Evolutionary conservation across 2,113 vertebrate species (phyloP).

Genomic region (Poeciliopsis turrubarensis): DNA sequence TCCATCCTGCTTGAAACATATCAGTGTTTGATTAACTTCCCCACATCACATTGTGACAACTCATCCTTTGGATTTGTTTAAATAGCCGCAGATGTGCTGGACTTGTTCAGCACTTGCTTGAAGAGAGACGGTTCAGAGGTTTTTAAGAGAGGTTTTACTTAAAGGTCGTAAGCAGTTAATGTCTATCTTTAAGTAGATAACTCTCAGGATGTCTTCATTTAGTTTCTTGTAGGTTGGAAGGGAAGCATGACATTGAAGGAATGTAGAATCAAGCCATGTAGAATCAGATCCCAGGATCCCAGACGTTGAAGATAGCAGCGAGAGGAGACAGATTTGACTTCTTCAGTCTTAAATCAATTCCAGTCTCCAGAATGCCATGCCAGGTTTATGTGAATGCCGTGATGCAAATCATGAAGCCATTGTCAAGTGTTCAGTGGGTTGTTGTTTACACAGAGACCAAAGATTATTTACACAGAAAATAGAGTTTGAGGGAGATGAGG

Average conservation of each 20-base stretch:
- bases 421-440: background rate
- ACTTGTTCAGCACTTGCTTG: slow-evolving; percentile 25
- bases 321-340: too few relatives aligned
- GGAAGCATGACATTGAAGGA: too few relatives aligned
- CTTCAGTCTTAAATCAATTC: too few relatives aligned
- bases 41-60: slow-evolving; percentile 18
- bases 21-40: slow-evolving; percentile 19
- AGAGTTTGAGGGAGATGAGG: background rate
- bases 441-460: background rate
- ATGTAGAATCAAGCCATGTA: too few relatives aligned
- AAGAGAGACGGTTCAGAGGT: background rate
- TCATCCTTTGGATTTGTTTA: slow-evolving; percentile 38
- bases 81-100: slow-evolving; percentile 34
- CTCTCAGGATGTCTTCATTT: background rate
- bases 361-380: too few relatives aligned
- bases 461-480: background rate
- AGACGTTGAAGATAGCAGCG: background rate
- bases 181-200: background rate
- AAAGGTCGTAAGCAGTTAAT: background rate
- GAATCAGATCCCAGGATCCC: background rate
- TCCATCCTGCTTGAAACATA: slow-evolving; percentile 30
- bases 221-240: background rate
- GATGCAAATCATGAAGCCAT: background rate
- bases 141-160: background rate
- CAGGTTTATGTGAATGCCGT: too few relatives aligned